A percentile compares a stretch with the other conserved stretches of the same genome.
Evolutionary conservation across 2,888 invertebrate species (phyloP).

Genomic region (Andrena fulva): DNA sequence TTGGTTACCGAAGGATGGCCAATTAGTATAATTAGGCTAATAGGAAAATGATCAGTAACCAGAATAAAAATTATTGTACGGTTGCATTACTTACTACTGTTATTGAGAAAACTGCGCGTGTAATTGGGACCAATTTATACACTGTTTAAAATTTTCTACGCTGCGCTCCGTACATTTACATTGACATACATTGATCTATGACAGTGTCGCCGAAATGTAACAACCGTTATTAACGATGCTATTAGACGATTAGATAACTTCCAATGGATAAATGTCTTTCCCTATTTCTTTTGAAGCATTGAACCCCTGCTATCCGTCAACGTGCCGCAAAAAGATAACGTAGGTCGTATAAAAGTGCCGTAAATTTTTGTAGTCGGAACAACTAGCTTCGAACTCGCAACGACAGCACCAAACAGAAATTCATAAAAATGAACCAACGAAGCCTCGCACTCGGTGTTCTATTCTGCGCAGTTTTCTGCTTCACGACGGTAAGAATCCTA

Average conservation of each 20-base stretch:
- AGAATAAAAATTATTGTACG: too few species aligned
- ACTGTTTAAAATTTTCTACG: too few species aligned
- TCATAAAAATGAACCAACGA: background rate
- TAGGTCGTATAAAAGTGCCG: background rate
- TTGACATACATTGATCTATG: background rate
- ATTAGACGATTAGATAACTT: constrained; percentile 1
- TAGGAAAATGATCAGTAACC: too few species aligned
- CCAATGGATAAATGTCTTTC: background rate
- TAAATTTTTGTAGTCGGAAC: background rate
- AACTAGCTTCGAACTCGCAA: background rate
- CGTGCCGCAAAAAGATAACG: background rate
- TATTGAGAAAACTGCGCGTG: too few species aligned
- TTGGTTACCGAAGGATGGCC: too few species aligned
- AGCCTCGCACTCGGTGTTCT: background rate
- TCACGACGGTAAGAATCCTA: constrained; percentile 2
- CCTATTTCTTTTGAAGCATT: background rate
- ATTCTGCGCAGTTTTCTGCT: background rate
- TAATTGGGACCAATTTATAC: too few species aligned
- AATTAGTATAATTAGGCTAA: too few species aligned
- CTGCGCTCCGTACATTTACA: background rate
- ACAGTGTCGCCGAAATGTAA: background rate
- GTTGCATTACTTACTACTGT: too few species aligned
- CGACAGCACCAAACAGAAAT: background rate
- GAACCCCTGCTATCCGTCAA: background rate
- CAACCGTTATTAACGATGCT: background rate